These are phyloP conservation scores for Rhaphigaster nebulosa DNA, from an alignment of 2,888 invertebrate genomes.

Conservation along the genomic window DNA sequence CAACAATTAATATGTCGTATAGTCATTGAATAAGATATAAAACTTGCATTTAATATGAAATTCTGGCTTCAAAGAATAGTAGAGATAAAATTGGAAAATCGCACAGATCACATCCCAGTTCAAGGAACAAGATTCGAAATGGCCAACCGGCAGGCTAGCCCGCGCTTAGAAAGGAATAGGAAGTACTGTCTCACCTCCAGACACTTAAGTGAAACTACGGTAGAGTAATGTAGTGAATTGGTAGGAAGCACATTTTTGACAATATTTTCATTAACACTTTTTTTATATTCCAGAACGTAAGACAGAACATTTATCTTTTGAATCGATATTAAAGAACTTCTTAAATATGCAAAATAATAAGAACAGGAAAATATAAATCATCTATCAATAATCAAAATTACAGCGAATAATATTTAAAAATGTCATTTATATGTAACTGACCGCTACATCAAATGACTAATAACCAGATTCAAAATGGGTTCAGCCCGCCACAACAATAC, in stretches of 20 bases:
- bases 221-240: neutral
- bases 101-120: neutral
- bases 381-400: neutral
- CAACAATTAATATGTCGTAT: neutral
- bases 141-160: neutral
- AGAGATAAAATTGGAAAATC: neutral
- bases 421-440: neutral
- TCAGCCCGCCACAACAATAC: neutral
- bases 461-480: neutral
- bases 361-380: neutral
- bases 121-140: conserved; percentile 4
- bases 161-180: neutral
- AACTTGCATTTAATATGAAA: neutral
- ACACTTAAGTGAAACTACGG: neutral
- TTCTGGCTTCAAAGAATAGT: neutral
- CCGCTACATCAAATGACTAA: neutral
- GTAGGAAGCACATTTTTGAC: neutral
- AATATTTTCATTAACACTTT: neutral
- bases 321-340: neutral
- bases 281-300: neutral
- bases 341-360: neutral
- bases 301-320: neutral
- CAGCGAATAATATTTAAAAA: neutral
- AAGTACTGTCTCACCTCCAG: neutral
- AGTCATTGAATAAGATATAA: neutral